phyloP scores from a whole-genome alignment of 2,888 invertebrate species.

The Euproctis similis region DNA sequence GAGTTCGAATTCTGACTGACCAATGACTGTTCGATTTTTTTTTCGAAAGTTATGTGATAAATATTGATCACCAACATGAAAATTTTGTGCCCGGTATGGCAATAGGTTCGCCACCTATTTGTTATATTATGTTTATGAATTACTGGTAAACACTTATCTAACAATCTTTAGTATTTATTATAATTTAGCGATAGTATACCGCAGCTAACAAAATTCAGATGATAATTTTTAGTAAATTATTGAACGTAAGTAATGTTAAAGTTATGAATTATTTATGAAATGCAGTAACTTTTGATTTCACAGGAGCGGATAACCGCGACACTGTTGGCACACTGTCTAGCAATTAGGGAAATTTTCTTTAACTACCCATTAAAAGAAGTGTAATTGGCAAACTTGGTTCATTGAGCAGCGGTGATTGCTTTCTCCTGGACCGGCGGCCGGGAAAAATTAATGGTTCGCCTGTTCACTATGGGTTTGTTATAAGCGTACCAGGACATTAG shows the following conservation, averaged over 20 bases:
- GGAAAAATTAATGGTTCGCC: conserved; percentile 51
- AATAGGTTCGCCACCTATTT: no score
- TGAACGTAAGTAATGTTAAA: conserved; percentile 18
- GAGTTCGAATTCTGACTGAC: no score
- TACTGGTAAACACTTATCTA: no score
- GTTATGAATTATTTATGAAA: conserved; percentile 35
- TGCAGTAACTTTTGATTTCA: conserved; percentile 29
- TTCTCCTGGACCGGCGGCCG: conserved; percentile 40
- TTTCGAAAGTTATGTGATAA: no score
- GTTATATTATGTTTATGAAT: no score
- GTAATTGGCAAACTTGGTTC: conserved; percentile 64
- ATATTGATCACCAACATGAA: no score
- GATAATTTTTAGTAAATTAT: conserved; percentile 20
- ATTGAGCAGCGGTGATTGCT: conserved; percentile 59
- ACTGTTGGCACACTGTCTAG: conserved; percentile 37
- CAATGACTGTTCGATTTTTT: no score
- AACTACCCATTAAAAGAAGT: conserved; percentile 57
- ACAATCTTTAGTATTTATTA: no score
- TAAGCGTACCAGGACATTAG: conserved; percentile 24
- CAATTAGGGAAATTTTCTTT: conserved; percentile 55
- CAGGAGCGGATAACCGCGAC: conserved; percentile 28
- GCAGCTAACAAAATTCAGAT: no score
- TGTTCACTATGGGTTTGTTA: conserved; percentile 38
- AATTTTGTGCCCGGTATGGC: no score
- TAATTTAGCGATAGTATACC: no score